Evolutionary conservation across 2,888 invertebrate genomes (phyloP).

Genomic region (Notodonta ziczac): DNA sequence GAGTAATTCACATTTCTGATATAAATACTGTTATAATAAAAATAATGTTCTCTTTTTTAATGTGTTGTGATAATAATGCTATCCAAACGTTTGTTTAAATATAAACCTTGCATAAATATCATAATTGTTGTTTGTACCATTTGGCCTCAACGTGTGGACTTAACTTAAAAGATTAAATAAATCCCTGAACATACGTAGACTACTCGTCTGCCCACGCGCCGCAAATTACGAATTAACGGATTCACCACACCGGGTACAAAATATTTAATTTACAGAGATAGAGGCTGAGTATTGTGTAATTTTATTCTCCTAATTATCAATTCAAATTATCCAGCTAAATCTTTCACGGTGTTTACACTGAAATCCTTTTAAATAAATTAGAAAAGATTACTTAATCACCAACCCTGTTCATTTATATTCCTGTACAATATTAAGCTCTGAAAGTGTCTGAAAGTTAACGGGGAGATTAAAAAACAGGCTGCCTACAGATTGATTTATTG

Average conservation of each 20-base stretch:
- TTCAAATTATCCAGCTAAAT: constrained; percentile 17
- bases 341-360: constrained; percentile 13
- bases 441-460: constrained; percentile 19
- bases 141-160: neutral
- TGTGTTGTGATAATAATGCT: neutral
- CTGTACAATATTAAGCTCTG: constrained; percentile 12
- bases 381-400: constrained; percentile 20
- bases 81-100: neutral
- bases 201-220: constrained; percentile 5
- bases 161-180: neutral
- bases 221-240: constrained; percentile 21
- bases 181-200: constrained; percentile 8
- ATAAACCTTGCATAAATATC: neutral
- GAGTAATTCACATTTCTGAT: no score
- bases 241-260: constrained; percentile 10
- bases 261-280: constrained; percentile 14
- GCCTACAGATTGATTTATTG: constrained; percentile 44
- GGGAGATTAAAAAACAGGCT: constrained; percentile 21
- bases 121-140: constrained; percentile 19
- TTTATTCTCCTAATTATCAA: constrained; percentile 25
- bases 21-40: no score
- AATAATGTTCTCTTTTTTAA: neutral
- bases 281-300: constrained; percentile 7
- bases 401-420: constrained; percentile 21
- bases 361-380: constrained; percentile 28